These are phyloP conservation scores for Troilus luridus DNA, from an alignment of 2,888 invertebrate species.

Conservation along the genomic window DNA sequence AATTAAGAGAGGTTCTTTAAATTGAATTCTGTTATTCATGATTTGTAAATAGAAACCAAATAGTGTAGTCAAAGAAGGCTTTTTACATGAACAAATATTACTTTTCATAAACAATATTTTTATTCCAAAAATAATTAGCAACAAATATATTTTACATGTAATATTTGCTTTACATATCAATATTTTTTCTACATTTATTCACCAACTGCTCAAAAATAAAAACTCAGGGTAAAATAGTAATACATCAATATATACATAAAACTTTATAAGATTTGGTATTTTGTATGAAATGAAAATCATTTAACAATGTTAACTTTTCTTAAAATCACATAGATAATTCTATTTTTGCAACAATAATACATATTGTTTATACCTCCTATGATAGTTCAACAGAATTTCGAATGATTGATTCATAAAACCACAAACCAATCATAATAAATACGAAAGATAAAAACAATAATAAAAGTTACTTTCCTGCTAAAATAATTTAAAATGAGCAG, in stretches of 20 bases:
- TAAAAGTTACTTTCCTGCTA: conserved; percentile 18
- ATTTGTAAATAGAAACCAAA: neutral
- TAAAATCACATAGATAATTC: conserved; percentile 6
- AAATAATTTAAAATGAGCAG: conserved; percentile 46
- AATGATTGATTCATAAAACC: neutral
- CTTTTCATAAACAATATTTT: neutral
- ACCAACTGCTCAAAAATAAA: conserved; percentile 48
- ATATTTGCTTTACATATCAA: neutral
- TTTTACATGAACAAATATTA: neutral
- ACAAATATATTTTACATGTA: conserved; percentile 41
- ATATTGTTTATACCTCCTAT: neutral
- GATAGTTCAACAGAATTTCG: neutral
- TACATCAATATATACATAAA: conserved; percentile 17
- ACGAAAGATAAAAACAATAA: conserved; percentile 8
- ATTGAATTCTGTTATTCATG: neutral
- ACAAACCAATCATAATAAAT: neutral
- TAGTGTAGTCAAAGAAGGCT: neutral
- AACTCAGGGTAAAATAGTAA: neutral
- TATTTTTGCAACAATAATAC: neutral
- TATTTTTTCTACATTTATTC: neutral
- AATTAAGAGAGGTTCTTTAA: neutral
- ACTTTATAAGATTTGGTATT: conserved; percentile 16
- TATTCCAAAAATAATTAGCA: conserved; percentile 30
- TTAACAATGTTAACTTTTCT: conserved; percentile 19
- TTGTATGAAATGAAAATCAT: neutral